phyloP scores from a whole-genome alignment of 2,113 vertebrate species.

The Camelus bactrianus region DNA sequence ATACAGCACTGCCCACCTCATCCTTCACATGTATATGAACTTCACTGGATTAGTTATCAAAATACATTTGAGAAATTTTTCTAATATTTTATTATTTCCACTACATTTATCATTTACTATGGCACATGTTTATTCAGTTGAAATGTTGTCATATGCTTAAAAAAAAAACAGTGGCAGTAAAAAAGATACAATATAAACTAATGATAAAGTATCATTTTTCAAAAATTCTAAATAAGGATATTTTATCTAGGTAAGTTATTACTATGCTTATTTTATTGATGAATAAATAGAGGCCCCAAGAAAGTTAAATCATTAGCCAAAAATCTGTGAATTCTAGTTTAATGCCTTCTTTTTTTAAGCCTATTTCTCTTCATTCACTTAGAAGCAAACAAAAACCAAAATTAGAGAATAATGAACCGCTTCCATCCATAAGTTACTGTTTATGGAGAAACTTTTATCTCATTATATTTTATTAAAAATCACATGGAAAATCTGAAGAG shows the following conservation, averaged over 20 bases:
- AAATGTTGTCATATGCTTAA: constrained; percentile 26
- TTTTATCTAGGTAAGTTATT: constrained; percentile 30
- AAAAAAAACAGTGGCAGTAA: neutral
- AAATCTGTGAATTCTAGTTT: neutral
- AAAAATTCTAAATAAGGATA: constrained; percentile 1
- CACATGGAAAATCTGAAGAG: neutral
- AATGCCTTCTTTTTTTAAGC: neutral
- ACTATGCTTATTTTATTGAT: neutral
- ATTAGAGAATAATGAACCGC: neutral
- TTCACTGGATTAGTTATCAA: neutral
- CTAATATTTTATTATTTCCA: neutral
- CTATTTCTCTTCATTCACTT: neutral
- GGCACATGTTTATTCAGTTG: constrained; percentile 26
- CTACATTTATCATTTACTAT: neutral
- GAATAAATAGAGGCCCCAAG: constrained; percentile 5
- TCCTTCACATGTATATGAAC: neutral
- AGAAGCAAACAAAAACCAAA: constrained; percentile 32
- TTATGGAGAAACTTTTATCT: neutral
- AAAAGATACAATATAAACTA: constrained; percentile 1
- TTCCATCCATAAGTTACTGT: neutral
- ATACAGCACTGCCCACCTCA: neutral
- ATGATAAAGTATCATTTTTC: neutral
- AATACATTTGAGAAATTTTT: constrained; percentile 27
- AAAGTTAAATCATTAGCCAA: constrained; percentile 39
- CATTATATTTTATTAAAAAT: constrained; percentile 39